Percentiles rank a stretch among this genome's conserved stretches.
Conservation (phyloP, 2,797 vertebrate species). For the Silurus aristotelis region DNA sequence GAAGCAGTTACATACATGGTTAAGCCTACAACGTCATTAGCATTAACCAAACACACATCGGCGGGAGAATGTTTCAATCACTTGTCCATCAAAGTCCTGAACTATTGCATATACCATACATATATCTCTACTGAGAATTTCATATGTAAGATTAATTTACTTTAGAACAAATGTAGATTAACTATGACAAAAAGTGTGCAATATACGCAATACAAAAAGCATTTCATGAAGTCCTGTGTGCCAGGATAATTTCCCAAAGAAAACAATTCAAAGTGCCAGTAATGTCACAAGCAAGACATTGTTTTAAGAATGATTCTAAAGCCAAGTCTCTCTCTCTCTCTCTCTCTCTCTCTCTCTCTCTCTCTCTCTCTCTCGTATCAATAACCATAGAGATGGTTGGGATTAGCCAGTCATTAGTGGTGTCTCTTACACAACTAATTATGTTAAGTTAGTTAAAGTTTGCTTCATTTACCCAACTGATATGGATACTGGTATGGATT, state of each 20-base stretch:
- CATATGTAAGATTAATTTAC: neutral
- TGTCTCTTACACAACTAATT: constrained; percentile 43
- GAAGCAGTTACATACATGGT: constrained; percentile 69
- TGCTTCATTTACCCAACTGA: constrained; percentile 23
- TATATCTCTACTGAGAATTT: neutral
- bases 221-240: neutral
- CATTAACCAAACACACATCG: neutral
- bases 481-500: neutral
- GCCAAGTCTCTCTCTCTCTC: neutral
- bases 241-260: constrained; percentile 1
- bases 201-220: neutral
- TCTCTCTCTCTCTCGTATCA: constrained; percentile 20
- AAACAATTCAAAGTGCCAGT: constrained; percentile 17
- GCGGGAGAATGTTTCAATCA: neutral
- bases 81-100: neutral
- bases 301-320: constrained; percentile 33
- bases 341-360: neutral
- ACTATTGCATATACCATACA: neutral
- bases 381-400: constrained; percentile 30
- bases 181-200: neutral
- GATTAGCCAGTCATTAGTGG: constrained; percentile 43
- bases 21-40: constrained; percentile 39
- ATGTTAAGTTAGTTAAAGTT: constrained; percentile 35
- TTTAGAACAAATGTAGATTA: neutral
- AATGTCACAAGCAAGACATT: constrained; percentile 40